Base-by-base conservation (phyloP, 2,888 invertebrate genomes). In the Epirrhoe tristata region DNA sequence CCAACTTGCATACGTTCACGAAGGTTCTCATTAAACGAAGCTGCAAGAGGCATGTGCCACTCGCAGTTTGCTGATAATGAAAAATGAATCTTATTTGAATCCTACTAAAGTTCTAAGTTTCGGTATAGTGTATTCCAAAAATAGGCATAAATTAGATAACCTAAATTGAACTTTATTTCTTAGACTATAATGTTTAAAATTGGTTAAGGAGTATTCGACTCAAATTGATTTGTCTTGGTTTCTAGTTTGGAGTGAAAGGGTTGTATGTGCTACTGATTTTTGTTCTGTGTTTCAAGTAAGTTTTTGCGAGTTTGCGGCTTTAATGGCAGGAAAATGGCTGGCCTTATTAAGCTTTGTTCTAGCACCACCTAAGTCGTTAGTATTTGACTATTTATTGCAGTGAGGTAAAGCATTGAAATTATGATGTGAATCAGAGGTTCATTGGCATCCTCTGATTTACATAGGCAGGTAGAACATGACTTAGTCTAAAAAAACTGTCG, bases 11-110 rank as follows among this genome's bases (percentile, higher is more conserved):
- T 82, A 83, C 78, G 80, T 81, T 81, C 81, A 70, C 81, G 80
- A 78, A 74, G 78, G 79, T 80, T 76, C 87, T 87, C 88, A 88
- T 88, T 86, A 88, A 84, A 82, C 78, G 79, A 75, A 75, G 77
- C 81, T 77, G 81, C 77, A 79, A 82, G 81, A 83, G 17, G 14
- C 17, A 10, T 51, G 46, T 36, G 17, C 36, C 58, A 59, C 36
- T 48, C 14, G n/a, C 6, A 59, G 24, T 17, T 34, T 34, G 17
- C 36, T 24, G 24, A 0, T 24, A 24, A 51, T 39, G 12, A 5
- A 52, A 59, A 59, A 59, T 24, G 36, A 31, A 16, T 36, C 39
- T n/a, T 59, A 59, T 39, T 31, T 43, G 3, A 12, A 12, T 43
- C 12, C 0, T 10, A 12, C 8, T 52, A 52, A 4, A 52, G 39